Evolutionary conservation across 1,140 invertebrate genomes (phyloP).

Genomic region (Tribolium madens): DNA sequence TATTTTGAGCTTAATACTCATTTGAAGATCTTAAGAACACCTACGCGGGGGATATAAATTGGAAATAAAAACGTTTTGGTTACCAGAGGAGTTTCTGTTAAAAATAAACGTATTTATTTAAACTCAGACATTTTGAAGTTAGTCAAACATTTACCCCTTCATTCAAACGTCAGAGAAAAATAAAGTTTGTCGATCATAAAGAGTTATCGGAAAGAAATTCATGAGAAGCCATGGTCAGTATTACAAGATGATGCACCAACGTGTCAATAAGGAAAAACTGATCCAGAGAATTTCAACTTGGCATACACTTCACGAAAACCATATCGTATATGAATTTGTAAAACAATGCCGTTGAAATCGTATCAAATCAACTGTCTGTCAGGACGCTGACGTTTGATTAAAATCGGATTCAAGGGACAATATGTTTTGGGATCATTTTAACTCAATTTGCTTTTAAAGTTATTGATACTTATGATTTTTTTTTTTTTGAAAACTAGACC

Average conservation of each 20-base stretch:
- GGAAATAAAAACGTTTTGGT: background rate
- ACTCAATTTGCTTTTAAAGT: background rate
- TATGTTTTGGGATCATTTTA: background rate
- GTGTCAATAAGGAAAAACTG: conserved; percentile 26
- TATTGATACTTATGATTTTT: background rate
- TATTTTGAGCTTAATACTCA: background rate
- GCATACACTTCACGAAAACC: background rate
- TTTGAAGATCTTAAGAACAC: background rate
- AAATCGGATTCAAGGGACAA: background rate
- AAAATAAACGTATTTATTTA: background rate
- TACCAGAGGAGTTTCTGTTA: background rate
- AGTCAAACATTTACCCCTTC: background rate
- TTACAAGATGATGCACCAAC: conserved; percentile 7
- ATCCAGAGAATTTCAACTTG: conserved; percentile 5
- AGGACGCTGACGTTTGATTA: conserved; percentile 21
- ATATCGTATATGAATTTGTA: conserved; percentile 6
- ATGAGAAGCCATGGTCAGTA: conserved; percentile 20
- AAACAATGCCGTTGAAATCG: conserved; percentile 17
- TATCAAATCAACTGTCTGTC: conserved; percentile 25
- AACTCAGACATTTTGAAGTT: background rate
- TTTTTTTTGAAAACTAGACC: no score
- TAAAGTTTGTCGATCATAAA: conserved; percentile 1
- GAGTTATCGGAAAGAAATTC: conserved; percentile 17
- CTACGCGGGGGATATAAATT: background rate
- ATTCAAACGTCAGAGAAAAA: conserved; percentile 6